Base-by-base conservation (phyloP, 2,888 invertebrate genomes). In the Kryphioiulus occultus region DNA sequence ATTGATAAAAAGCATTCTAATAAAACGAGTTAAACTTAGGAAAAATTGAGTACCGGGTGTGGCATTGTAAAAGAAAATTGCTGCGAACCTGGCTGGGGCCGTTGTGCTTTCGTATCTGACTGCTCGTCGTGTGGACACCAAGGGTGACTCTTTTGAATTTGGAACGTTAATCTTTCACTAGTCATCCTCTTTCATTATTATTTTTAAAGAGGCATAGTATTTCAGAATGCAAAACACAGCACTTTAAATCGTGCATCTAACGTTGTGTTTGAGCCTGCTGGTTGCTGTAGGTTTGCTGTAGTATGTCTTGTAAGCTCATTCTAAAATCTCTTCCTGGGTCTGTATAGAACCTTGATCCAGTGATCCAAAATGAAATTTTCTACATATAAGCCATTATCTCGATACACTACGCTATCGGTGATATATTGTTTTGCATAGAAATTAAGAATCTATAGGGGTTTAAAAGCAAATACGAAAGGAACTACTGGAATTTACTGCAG, bases 81-180 rank as follows among this genome's bases (percentile, higher is more conserved):
- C 17, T 26, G 26, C 9, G 26, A 26, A n/a, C n/a, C n/a, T n/a
- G n/a, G 19, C 15, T 26, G 68, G 12, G 68, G 12, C 68, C 68
- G 22, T 68, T 68, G 68, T 26, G 68, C 22, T 68, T 68, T 68
- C 26, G 26, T 22, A 68, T 68, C 68, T 68, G 4, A 26, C 17
- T 7, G 68, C 68, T 68, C 68, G 22, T 68, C 68, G 68, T 68
- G 68, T 68, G 68, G 68, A 68, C 68, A 68, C 68, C 68, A 68
- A 68, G 68, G 26, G 68, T 22, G 68, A 26, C 26, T 68, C 68
- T 68, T 26, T 68, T 68, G 68, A n/a, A 22, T 68, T 22, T 68
- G 68, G 12, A 26, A 68, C 68, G 22, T 68, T 26, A 68, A 68
- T 68, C 26, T 68, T 68, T 26, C 68, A 68, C 68, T 68, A 68